A percentile compares a stretch with the other conserved stretches of the same genome.
Conservation (phyloP, 53 echinoderm and acorn worm genomes). For the Hippasteria phrygiana region DNA sequence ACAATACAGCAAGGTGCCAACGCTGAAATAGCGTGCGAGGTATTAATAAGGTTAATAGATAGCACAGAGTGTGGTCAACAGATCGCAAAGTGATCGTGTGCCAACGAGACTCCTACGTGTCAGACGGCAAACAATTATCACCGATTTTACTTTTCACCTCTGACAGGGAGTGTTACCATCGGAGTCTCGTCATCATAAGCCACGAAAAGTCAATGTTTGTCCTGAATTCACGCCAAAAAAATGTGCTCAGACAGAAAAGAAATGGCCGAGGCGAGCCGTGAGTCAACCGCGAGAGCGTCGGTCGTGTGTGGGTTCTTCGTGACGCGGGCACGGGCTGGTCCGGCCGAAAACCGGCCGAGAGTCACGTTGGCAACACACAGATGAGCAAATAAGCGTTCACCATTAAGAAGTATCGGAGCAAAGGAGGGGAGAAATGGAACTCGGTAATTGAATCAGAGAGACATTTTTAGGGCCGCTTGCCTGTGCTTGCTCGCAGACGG, state of each 20-base stretch:
- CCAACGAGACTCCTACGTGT: conserved; percentile 28
- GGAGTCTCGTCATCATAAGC: conserved; percentile 44
- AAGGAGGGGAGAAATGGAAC: conserved; percentile 2
- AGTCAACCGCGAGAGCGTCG: conserved; percentile 41
- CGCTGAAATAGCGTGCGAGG: not conserved
- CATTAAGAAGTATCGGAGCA: not conserved
- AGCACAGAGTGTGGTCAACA: conserved; percentile 1
- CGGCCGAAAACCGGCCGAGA: conserved; percentile 8
- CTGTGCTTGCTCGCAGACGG: not conserved
- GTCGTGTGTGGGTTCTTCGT: conserved; percentile 48
- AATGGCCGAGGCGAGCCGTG: conserved; percentile 8
- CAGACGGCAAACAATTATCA: conserved; percentile 46
- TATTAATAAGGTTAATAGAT: conserved; percentile 25
- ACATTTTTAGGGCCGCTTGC: not conserved
- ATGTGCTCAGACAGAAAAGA: not conserved
- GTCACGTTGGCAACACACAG: conserved; percentile 61
- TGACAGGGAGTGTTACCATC: conserved; percentile 26
- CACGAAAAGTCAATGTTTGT: conserved; percentile 59
- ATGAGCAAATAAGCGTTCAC: conserved; percentile 59
- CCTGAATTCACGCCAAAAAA: conserved; percentile 11
- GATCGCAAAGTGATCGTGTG: conserved; percentile 31
- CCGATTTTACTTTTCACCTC: conserved; percentile 38
- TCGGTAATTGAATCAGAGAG: conserved; percentile 34
- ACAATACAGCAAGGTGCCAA: not conserved
- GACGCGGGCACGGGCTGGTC: not conserved